A percentile compares a stretch with the other conserved stretches of the same genome.
phyloP scores from a whole-genome alignment of 2,888 invertebrate species.

The Linnaemya tessellans region DNA sequence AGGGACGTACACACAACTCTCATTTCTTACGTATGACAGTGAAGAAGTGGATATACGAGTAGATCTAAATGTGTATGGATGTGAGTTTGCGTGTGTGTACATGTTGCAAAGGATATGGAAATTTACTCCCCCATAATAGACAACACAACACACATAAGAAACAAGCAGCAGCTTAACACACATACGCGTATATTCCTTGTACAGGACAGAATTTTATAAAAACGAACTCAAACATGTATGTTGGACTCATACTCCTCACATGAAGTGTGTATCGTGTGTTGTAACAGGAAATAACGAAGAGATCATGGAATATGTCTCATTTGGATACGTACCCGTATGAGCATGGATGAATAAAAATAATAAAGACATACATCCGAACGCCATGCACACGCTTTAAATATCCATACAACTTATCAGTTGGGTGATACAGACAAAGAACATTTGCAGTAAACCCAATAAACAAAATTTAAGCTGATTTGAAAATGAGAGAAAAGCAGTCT shows the following conservation, averaged over 20 bases:
- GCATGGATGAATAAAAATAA: conserved; percentile 13
- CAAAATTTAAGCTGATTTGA: neutral
- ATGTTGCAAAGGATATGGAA: conserved; percentile 60
- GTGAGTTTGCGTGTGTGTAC: conserved; percentile 19
- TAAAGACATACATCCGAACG: conserved; percentile 16
- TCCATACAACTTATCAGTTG: conserved; percentile 23
- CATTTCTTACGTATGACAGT: conserved; percentile 37
- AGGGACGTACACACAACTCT: conserved; percentile 39
- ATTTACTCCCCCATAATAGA: conserved; percentile 67
- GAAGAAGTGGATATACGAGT: conserved; percentile 3
- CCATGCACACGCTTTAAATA: conserved; percentile 17
- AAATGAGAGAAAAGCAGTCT: too few relatives aligned
- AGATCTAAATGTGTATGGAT: too few relatives aligned
- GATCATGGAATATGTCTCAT: conserved; percentile 48
- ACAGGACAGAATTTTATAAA: conserved; percentile 40
- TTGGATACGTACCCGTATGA: conserved; percentile 49
- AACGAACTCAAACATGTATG: conserved; percentile 57
- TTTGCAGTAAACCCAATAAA: conserved; percentile 22
- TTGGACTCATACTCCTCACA: conserved; percentile 23
- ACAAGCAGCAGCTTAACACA: conserved; percentile 20
- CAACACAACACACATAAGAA: conserved; percentile 39
- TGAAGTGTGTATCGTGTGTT: neutral
- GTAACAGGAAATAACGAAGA: conserved; percentile 23
- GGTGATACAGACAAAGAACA: neutral
- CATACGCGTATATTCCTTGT: conserved; percentile 31